A percentile compares a stretch with the other conserved stretches of the same genome.
Conservation (phyloP, 2,113 vertebrate genomes). For the Phalacrocorax brasilianus region DNA sequence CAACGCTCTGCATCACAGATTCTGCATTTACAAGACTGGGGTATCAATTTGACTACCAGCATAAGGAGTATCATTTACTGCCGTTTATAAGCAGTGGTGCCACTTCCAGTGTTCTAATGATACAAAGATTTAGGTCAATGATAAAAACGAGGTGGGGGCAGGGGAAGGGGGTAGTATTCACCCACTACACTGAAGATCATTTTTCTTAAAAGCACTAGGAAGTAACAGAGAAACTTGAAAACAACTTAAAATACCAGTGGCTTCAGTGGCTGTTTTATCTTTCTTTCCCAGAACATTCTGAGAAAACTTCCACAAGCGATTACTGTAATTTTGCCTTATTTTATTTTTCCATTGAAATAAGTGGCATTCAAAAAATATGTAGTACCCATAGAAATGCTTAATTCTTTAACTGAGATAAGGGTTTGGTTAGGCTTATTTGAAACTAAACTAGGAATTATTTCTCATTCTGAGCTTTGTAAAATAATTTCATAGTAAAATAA, state of each 20-base stretch:
- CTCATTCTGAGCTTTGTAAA: not conserved
- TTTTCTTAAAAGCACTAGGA: not conserved
- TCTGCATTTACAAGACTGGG: not conserved
- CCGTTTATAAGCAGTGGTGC: not conserved
- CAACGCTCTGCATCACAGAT: accelerated
- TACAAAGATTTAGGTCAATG: not conserved
- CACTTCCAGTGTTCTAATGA: not conserved
- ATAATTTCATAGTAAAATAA: too few species aligned
- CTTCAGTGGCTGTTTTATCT: not conserved
- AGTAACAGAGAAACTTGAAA: not conserved
- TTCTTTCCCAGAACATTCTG: not conserved
- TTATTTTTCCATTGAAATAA: not conserved
- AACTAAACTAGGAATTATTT: not conserved
- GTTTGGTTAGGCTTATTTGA: not conserved
- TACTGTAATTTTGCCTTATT: not conserved
- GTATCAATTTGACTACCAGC: not conserved
- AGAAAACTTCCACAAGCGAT: not conserved
- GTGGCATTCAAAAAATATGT: not conserved
- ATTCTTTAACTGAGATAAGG: not conserved
- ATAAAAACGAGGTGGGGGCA: not conserved
- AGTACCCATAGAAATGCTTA: not conserved
- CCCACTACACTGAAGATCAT: not conserved
- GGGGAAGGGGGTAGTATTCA: accelerated
- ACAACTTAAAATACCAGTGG: not conserved
- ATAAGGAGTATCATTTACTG: not conserved